Percentiles rank a stretch among this genome's conserved stretches.
phyloP scores from a whole-genome alignment of 2,888 invertebrate genomes.

The Spialia ferax region DNA sequence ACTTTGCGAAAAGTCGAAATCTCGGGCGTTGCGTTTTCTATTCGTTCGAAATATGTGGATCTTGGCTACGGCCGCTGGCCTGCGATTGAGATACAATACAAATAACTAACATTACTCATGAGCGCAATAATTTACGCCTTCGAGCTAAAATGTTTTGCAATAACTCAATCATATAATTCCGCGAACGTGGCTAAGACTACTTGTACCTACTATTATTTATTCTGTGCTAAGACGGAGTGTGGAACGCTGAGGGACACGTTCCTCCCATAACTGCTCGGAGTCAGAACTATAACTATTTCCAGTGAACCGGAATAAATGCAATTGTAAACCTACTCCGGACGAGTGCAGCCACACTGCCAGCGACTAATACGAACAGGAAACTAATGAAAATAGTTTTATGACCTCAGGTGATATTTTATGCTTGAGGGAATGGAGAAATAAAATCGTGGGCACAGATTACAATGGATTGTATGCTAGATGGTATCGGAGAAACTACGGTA shows the following conservation, averaged over 20 bases:
- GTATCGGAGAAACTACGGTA: too few species aligned
- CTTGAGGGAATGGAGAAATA: too few species aligned
- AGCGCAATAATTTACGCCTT: conserved; percentile 14
- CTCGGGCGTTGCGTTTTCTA: too few species aligned
- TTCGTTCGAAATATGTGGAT: too few species aligned
- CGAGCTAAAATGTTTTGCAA: conserved; percentile 27
- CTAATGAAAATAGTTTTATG: neutral
- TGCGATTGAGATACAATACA: conserved; percentile 5
- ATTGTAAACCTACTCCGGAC: conserved; percentile 45
- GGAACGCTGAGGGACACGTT: conserved; percentile 55
- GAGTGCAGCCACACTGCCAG: conserved; percentile 14
- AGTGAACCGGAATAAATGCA: conserved; percentile 72
- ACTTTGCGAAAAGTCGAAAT: too few species aligned
- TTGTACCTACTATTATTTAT: too few species aligned
- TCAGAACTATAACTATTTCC: conserved; percentile 56
- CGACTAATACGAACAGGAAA: neutral
- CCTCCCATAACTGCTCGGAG: conserved; percentile 54
- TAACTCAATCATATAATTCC: conserved; percentile 40
- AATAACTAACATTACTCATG: conserved; percentile 14
- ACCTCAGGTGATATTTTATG: too few species aligned
- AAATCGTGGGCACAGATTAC: too few species aligned
- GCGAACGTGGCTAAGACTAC: conserved; percentile 36
- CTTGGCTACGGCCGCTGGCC: too few species aligned
- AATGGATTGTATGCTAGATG: too few species aligned
- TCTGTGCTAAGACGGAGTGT: too few species aligned